phyloP scores from a whole-genome alignment of 1,140 invertebrate genomes.

The Magallana angulata region DNA sequence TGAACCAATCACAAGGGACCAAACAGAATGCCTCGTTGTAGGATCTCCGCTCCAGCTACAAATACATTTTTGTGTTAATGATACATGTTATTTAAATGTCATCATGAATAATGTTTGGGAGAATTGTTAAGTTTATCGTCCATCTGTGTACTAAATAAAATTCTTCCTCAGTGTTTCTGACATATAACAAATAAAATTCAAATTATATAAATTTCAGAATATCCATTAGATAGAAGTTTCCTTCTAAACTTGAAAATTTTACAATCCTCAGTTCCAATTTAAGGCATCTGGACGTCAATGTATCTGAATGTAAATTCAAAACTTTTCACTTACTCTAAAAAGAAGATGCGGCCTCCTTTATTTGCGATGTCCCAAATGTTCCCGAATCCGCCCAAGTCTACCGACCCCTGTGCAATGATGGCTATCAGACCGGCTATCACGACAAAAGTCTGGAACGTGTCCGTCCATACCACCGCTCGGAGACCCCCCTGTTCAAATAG shows the following conservation, averaged over 20 bases:
- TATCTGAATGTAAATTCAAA: background rate
- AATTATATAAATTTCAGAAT: no score
- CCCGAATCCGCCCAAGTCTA: slow-evolving; percentile 84
- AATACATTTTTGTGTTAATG: background rate
- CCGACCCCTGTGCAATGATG: slow-evolving; percentile 81
- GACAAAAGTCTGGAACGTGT: slow-evolving; percentile 73
- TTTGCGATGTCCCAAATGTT: slow-evolving; percentile 86
- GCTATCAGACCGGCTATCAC: slow-evolving; percentile 70
- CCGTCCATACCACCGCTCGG: slow-evolving; percentile 75
- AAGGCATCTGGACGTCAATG: no score
- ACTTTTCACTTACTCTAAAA: slow-evolving; percentile 83
- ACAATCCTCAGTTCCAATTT: no score
- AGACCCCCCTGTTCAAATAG: slow-evolving; percentile 68
- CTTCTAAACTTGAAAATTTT: no score
- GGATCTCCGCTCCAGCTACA: slow-evolving; percentile 63
- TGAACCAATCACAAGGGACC: slow-evolving; percentile 81
- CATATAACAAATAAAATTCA: background rate
- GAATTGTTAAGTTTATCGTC: no score
- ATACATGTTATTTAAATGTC: no score
- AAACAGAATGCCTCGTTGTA: slow-evolving; percentile 64
- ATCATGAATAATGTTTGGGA: no score
- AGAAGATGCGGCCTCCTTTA: slow-evolving; percentile 84
- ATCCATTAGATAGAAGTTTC: no score
- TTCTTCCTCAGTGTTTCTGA: no score
- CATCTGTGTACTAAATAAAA: no score